phyloP scores from a whole-genome alignment of 1,140 invertebrate species.

The Drosophila asahinai region DNA sequence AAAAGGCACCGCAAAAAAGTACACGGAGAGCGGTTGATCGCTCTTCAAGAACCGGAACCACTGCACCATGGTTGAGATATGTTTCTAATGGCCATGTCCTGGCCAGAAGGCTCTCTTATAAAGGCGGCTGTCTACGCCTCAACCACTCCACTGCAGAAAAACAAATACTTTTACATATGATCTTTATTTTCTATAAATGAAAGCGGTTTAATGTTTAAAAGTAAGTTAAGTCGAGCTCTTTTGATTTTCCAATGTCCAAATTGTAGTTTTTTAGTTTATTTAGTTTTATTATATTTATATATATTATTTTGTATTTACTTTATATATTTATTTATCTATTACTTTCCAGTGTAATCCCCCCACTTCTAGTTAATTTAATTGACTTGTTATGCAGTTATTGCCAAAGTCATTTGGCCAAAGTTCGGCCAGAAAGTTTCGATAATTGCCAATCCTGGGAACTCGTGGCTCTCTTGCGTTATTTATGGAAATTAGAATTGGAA shows the following conservation, averaged over 20 bases:
- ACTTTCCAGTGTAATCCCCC: background rate
- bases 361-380: slow-evolving; percentile 19
- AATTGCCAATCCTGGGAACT: slow-evolving; percentile 15
- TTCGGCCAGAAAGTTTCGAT: slow-evolving; percentile 16
- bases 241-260: too few species aligned
- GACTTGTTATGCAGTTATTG: slow-evolving; percentile 46
- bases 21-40: slow-evolving; percentile 44
- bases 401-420: slow-evolving; percentile 15
- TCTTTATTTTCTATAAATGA: too few species aligned
- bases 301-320: background rate
- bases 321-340: background rate
- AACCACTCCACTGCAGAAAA: background rate
- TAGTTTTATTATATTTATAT: background rate
- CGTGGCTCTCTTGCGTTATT: slow-evolving; percentile 15
- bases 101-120: slow-evolving; percentile 9
- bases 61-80: background rate
- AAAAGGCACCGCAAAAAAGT: slow-evolving; percentile 66
- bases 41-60: slow-evolving; percentile 38
- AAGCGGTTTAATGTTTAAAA: too few species aligned
- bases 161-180: too few species aligned
- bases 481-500: slow-evolving; percentile 1
- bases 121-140: background rate
- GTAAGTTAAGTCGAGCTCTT: too few species aligned
- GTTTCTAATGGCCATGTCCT: background rate
- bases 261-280: too few species aligned